Base-by-base conservation (phyloP, 2,888 invertebrate species). In the Drosophila phalerata region DNA sequence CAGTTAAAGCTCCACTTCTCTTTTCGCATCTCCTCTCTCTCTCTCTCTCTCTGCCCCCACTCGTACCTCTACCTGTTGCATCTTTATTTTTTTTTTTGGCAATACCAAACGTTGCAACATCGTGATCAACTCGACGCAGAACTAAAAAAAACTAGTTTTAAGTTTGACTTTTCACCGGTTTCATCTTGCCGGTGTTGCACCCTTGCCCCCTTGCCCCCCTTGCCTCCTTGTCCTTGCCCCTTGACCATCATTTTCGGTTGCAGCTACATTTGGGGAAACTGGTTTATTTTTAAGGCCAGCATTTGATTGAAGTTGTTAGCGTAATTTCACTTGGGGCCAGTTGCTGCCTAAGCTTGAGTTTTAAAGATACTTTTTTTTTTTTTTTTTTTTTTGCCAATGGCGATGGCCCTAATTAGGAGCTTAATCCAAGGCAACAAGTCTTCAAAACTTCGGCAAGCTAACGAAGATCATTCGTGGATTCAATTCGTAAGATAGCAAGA, bases 301-400 rank as follows among this genome's bases (percentile, higher is more conserved):
- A 69, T 85, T 83, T 88, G 83, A 83, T 88, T 83, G 66, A 85
- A 82, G 86, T 79, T 73, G 68, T 55, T 71, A 73, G 85, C 75
- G 70, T 75, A 66, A 79, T 75, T 68, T 79, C 60, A 57, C 48
- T 73, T 56, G 72, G 55, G 34, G 37, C 76, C 53, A 62, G 40
- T 43, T 42, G 68, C 42, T 49, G 22, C 19, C 34, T 34, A 49
- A 32, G 32, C 32, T 49, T 8, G 1, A 49, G 17, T 32, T 22
- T n/a, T n/a, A 34, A 34, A 34, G n/a, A n/a, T n/a, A n/a, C n/a
- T n/a, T n/a, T n/a, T n/a, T n/a, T n/a, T n/a, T n/a, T n/a, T n/a
- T n/a, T n/a, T n/a, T n/a, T n/a, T 5, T n/a, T 49, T 34, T 28
- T 40, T 9, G 17, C 30, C 47, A 28, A 47, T 47, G 47, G 47